Base-by-base conservation (phyloP, 1,140 invertebrate genomes). In the Spodoptera frugiperda region DNA sequence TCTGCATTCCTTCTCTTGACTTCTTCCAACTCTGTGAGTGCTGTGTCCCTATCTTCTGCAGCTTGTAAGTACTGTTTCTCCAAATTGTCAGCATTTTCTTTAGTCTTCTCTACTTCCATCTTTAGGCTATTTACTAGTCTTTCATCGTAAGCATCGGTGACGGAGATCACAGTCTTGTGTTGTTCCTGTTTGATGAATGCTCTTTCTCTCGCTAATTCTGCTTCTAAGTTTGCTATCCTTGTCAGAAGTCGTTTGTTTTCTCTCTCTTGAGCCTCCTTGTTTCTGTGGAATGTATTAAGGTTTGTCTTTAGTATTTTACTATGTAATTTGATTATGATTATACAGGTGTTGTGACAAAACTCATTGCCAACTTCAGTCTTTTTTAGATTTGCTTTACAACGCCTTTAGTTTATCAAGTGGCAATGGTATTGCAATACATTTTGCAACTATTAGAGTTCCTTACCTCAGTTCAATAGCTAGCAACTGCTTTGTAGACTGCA, bases 401-500 rank as follows among this genome's bases (percentile, higher is more conserved):
- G 33, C 33, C 33, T 39, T 39, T 10, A 39, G 33, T 1, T 39
- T 9, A 39, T 39, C 9, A 39, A 39, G 5, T 39, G 33, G 33
- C 33, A 39, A 39, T 10, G 6, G 33, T 39, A n/a, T 53, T 53
- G 14, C 54, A 25, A 5, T 25, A 15, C 4, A 46, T 59, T 46
- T 19, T 73, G 33, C 25, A 30, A 10, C 8, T 49, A 51, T 67
- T 68, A 17, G 14, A 33, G 12, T 10, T 14, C 48, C 49, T 81
- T 86, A 94, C 93, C 93, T 95, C 78, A 98, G 92, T 93, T 98
- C 98, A 54, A 98, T 94, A 2, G 97, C 97, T 77, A 98, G 93
- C 95, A 98, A 96, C 93, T 98, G 97, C 93, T 98, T 98, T 1
- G 97, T 98, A 73, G 97, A 98, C 88, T 98, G 98, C 48, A 98